Conservation (phyloP, 2,888 invertebrate species). For the Nymphalis urticae region DNA sequence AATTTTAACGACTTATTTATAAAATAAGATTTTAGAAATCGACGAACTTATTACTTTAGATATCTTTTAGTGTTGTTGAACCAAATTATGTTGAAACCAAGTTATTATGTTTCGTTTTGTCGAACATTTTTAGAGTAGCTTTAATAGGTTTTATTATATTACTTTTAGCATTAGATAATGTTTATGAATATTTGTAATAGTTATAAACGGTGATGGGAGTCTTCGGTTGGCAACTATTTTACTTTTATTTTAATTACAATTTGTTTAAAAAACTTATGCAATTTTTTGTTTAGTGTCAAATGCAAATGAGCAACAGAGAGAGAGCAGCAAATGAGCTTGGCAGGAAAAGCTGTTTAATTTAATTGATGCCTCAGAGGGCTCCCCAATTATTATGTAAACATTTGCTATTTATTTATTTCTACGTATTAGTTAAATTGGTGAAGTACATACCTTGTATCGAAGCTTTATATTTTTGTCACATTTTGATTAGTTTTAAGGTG, state of each 20-base stretch:
- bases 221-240: neutral
- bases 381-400: slow-evolving; percentile 9
- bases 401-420: slow-evolving; percentile 28
- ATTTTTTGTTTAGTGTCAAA: neutral
- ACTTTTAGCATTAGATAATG: slow-evolving; percentile 4
- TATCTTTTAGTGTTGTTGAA: slow-evolving; percentile 31
- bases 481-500: slow-evolving; percentile 33
- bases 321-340: too few species aligned
- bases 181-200: slow-evolving; percentile 1
- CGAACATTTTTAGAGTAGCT: slow-evolving; percentile 22
- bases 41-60: slow-evolving; percentile 19
- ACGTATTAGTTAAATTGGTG: slow-evolving; percentile 15
- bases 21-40: slow-evolving; percentile 30
- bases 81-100: slow-evolving; percentile 28
- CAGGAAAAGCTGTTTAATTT: too few species aligned
- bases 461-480: slow-evolving; percentile 35
- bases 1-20: slow-evolving; percentile 30
- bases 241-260: neutral
- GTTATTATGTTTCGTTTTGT: slow-evolving; percentile 26
- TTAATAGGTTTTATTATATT: slow-evolving; percentile 17
- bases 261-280: neutral
- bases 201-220: neutral
- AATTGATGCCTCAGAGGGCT: slow-evolving; percentile 2
- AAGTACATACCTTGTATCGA: slow-evolving; percentile 25
- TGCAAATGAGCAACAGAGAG: too few species aligned